Base-by-base conservation (phyloP, 2,797 vertebrate genomes). In the Pristis pectinata region DNA sequence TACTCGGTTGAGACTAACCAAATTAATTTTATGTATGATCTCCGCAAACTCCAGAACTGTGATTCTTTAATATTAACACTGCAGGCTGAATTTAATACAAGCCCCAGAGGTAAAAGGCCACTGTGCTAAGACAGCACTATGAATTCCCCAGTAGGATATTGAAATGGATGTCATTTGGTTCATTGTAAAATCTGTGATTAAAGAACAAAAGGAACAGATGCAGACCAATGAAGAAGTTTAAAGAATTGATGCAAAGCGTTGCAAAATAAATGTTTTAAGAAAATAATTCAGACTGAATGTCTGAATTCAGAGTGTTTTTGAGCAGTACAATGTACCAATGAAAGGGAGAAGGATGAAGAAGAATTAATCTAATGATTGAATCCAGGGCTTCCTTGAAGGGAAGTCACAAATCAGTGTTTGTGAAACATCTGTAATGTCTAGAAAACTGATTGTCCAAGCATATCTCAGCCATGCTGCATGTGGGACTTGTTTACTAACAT, bases 61-160 rank as follows among this genome's bases (percentile, higher is more conserved):
- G 59, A 41, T 67, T 37, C 59, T 67, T 91, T 41, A 91, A 91
- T 41, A 91, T 91, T 91, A 67, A 67, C 19, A 24, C 19, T 22
- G 59, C 22, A 37, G 87, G 61, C 59, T 91, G 87, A 91, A 91
- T 67, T 67, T 19, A 67, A 11, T 64, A 89, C 85, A 61, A 53
- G 15, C 85, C 85, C 85, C 17, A 37, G 56, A 89, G 56, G 56
- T 89, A 61, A 89, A 89, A 61, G 85, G 56, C 30, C 85, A 89
- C 13, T 37, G 85, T 64, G 87, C 34, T 64, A 24, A 24, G n/a
- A 37, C 59, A 64, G 59, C n/a, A 91, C 30, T 61, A 24, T n/a
- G 34, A 91, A 91, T 91, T 17, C 8, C n/a, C 61, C 30, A 11
- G 3, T 13, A 24, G n/a, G 8, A 91, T 67, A 91, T 91, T 37